Conservation (phyloP, 2,797 vertebrate genomes). For the Parauchenoglanis ngamensis region DNA sequence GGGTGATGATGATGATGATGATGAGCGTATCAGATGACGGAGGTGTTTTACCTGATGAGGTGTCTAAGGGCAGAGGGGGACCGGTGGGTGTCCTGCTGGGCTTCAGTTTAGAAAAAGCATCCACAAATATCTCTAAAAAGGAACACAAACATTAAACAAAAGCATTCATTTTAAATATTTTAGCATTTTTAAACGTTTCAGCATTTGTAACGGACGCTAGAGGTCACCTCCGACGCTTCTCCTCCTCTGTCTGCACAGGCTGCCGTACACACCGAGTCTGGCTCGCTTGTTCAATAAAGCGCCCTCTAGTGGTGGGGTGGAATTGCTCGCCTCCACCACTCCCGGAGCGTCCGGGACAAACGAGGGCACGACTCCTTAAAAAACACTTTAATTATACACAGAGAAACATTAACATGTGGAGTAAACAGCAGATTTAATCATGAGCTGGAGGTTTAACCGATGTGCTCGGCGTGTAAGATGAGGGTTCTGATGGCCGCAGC, state of each 20-base stretch:
- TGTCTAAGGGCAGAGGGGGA: constrained; percentile 35
- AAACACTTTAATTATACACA: background rate
- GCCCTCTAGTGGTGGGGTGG: constrained; percentile 44
- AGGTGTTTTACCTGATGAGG: constrained; percentile 38
- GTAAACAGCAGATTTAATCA: background rate
- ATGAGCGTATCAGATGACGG: background rate
- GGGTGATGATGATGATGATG: background rate
- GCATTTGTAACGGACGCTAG: background rate
- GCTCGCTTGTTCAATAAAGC: constrained; percentile 30
- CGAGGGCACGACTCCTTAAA: constrained; percentile 54
- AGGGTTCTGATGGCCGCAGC: constrained; percentile 58
- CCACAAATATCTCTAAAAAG: constrained; percentile 66
- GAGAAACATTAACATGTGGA: background rate
- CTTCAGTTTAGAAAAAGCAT: constrained; percentile 68
- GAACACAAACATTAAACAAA: constrained; percentile 10
- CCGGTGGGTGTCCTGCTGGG: constrained; percentile 51
- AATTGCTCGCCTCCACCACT: constrained; percentile 2
- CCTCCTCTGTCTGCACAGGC: constrained; percentile 48
- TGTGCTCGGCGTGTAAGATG: constrained; percentile 62
- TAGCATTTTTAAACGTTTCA: too few relatives aligned
- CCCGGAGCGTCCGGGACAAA: constrained; percentile 42
- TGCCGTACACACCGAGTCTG: constrained; percentile 50
- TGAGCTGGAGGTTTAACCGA: constrained; percentile 59
- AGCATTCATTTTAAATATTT: too few relatives aligned
- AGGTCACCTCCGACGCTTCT: constrained; percentile 64